Percentiles rank a stretch among this genome's conserved stretches.
Evolutionary conservation across 1,140 invertebrate genomes (phyloP).

Genomic region (Drosophila nigrodunni): DNA sequence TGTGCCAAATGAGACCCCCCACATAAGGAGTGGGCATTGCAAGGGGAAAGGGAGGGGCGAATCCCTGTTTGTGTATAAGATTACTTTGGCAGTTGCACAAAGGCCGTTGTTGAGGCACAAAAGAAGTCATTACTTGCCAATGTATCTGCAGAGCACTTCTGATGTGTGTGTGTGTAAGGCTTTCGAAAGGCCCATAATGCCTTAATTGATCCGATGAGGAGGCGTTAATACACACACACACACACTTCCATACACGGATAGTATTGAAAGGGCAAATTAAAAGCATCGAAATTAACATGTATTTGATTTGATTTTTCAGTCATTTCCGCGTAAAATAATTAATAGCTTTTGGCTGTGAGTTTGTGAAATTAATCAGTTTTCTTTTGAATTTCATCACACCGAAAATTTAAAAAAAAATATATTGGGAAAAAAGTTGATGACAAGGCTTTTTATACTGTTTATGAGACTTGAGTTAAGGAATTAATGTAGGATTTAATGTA

Average conservation of each 20-base stretch:
- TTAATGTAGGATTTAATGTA: too few relatives aligned
- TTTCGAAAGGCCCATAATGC: constrained; percentile 12
- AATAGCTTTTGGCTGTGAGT: too few relatives aligned
- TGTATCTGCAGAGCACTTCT: background rate
- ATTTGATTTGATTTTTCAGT: too few relatives aligned
- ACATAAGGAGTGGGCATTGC: background rate
- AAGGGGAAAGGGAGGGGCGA: background rate
- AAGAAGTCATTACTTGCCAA: constrained; percentile 35
- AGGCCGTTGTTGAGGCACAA: background rate
- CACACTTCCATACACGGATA: too few relatives aligned
- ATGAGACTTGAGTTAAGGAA: too few relatives aligned
- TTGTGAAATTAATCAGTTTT: too few relatives aligned
- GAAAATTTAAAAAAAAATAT: too few relatives aligned
- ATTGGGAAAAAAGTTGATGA: too few relatives aligned
- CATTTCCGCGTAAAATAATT: too few relatives aligned
- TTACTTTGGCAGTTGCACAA: constrained; percentile 26
- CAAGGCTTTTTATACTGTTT: too few relatives aligned
- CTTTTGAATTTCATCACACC: too few relatives aligned
- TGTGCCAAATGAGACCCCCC: constrained; percentile 29
- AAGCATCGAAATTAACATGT: background rate
- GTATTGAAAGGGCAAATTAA: background rate
- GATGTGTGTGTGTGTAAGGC: background rate
- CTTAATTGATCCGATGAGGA: constrained; percentile 24
- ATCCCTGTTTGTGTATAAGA: constrained; percentile 15
- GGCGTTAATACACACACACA: constrained; percentile 10